Conservation (phyloP, 2,888 invertebrate species). For the Onchidella celtica region DNA sequence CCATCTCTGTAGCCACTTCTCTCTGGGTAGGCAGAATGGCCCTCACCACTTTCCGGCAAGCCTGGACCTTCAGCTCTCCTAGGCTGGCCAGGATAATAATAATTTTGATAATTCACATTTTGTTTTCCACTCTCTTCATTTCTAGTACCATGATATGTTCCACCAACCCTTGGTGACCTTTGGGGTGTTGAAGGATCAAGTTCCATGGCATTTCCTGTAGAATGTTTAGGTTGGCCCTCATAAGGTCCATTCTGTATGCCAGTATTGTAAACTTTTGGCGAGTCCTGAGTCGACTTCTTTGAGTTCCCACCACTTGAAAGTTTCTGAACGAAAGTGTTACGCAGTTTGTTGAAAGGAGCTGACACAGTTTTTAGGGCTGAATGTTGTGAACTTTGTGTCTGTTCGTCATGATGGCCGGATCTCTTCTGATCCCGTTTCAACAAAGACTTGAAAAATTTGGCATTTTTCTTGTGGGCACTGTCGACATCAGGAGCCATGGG, state of each 20-base stretch:
- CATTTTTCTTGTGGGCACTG: constrained; percentile 57
- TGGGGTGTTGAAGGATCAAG: not conserved
- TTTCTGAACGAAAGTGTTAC: constrained; percentile 67
- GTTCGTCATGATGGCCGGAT: constrained; percentile 54
- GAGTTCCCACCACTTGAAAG: constrained; percentile 56
- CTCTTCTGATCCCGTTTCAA: constrained; percentile 65
- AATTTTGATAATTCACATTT: constrained; percentile 34
- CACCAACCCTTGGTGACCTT: not conserved
- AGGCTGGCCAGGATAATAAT: constrained; percentile 12
- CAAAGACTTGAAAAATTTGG: constrained; percentile 71
- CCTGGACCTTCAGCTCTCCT: not conserved
- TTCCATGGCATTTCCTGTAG: not conserved
- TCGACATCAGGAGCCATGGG: constrained; percentile 29
- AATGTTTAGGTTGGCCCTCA: not conserved
- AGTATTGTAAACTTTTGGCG: not conserved
- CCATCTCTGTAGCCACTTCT: constrained; percentile 3
- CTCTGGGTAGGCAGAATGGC: not conserved
- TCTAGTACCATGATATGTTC: not conserved
- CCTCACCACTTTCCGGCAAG: not conserved
- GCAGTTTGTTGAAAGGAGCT: constrained; percentile 65
- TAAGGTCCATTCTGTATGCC: not conserved
- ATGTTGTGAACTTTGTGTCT: constrained; percentile 51
- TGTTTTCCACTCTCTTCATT: not conserved
- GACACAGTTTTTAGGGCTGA: constrained; percentile 42
- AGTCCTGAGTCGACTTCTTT: constrained; percentile 43